These are phyloP conservation scores for Aramus guarauna DNA, from an alignment of 2,113 vertebrate genomes.

Conservation along the genomic window DNA sequence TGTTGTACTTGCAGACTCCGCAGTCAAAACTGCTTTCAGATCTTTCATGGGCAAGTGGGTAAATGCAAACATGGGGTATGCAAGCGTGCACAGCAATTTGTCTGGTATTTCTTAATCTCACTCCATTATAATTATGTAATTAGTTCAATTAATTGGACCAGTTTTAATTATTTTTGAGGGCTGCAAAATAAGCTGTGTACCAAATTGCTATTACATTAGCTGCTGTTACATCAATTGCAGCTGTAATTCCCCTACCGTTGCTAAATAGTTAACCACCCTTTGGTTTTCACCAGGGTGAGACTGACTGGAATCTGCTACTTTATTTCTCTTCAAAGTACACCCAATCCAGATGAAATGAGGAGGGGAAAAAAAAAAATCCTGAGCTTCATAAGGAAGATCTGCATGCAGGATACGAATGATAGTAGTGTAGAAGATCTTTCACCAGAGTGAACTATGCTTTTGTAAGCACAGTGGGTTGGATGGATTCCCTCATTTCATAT, in stretches of 20 bases:
- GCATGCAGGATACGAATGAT: not conserved
- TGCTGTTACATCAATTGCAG: not conserved
- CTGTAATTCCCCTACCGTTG: not conserved
- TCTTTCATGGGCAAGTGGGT: not conserved
- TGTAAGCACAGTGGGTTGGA: rapidly evolving
- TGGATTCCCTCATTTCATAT: not conserved
- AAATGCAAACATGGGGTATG: not conserved
- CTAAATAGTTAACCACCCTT: not conserved
- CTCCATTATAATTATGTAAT: not conserved
- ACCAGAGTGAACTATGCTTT: not conserved
- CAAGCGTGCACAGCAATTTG: not conserved
- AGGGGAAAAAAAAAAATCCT: too few species aligned
- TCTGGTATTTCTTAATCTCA: not conserved
- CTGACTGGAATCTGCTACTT: not conserved
- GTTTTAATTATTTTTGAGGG: not conserved
- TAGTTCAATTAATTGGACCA: not conserved
- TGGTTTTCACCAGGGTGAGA: not conserved
- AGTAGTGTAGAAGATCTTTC: not conserved
- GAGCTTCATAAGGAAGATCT: not conserved
- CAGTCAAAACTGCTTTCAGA: not conserved
- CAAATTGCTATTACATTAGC: not conserved
- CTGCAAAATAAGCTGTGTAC: not conserved
- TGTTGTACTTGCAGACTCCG: not conserved
- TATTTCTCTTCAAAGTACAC: not conserved
- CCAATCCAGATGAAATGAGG: not conserved